Base-by-base conservation (phyloP, 2,113 vertebrate species). In the Planiliza haematocheilus region DNA sequence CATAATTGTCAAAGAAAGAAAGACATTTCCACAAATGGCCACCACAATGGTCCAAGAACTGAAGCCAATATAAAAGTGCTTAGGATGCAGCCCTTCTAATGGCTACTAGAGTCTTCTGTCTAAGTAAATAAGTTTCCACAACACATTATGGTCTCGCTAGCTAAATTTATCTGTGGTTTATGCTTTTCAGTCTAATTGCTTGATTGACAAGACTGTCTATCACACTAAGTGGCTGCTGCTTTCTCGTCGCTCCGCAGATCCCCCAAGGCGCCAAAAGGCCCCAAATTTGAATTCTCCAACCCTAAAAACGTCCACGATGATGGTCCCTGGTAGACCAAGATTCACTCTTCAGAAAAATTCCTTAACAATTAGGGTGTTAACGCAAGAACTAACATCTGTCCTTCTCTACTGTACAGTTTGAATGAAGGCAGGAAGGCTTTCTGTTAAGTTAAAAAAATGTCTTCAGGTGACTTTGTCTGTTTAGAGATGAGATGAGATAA, bases 1-100 rank as follows among this genome's bases (percentile, higher is more conserved):
- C 62, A 69, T 72, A 53, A 77, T 74, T 74, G 56, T 62, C 56
- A 38, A 49, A 20, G 49, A 71, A 37, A 79, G 55, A 43, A 45
- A 61, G 50, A 71, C 56, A 48, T 57, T 61, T 63, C 13, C 43
- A 50, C 21, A 56, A 49, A 45, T 34, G 20, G 18, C 11, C 41
- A 46, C 39, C 61, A 43, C 61, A 63, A 4, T 38, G 60, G 37
- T 14, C 46, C 56, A 56, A 24, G 55, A 63, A 41, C 18, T 43
- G 11, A 50, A 66, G 11, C 38, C 11, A 49, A 16, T 45, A 43
- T 2, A 3, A 11, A 50, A 48, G 52, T 67, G 24, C 24, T 12
- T 24, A 38, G 17, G 17, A 36, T 68, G 38, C 7, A 67, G 51
- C 45, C 45, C 52, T 30, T 50, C 34, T 42, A 48, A 70, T 42